These are phyloP conservation scores for Temnothorax ravouxi DNA, from an alignment of 2,888 invertebrate genomes.

Conservation along the genomic window DNA sequence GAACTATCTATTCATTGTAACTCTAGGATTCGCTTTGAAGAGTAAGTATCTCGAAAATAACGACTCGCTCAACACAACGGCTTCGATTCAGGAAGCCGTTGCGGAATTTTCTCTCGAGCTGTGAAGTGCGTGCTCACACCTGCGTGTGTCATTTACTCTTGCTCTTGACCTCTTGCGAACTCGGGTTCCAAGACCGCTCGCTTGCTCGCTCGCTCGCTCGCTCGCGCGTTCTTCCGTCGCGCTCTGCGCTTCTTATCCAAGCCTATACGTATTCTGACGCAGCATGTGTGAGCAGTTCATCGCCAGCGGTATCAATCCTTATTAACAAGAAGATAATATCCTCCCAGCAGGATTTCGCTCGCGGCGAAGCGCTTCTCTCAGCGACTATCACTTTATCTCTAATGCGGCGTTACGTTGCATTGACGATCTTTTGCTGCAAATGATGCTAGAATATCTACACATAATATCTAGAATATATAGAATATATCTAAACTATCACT, in stretches of 20 bases:
- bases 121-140: constrained; percentile 32
- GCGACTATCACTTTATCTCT: constrained; percentile 47
- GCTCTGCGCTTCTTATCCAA: constrained; percentile 1
- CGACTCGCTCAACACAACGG: not conserved
- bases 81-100: constrained; percentile 8
- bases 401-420: constrained; percentile 34
- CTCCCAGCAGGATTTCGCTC: constrained; percentile 17
- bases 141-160: constrained; percentile 70
- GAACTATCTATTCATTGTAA: not conserved
- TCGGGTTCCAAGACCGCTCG: constrained; percentile 59
- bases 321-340: constrained; percentile 49
- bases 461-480: constrained; percentile 16
- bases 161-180: constrained; percentile 77
- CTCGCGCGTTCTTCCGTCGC: constrained; percentile 48
- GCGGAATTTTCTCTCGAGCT: constrained; percentile 26
- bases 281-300: constrained; percentile 34
- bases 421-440: constrained; percentile 9
- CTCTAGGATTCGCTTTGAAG: not conserved
- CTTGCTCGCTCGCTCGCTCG: constrained; percentile 42
- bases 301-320: constrained; percentile 40
- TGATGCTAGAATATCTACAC: constrained; percentile 35
- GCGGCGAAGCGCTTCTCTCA: constrained; percentile 14
- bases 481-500: constrained; percentile 1
- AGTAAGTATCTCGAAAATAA: not conserved
- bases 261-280: constrained; percentile 51